A percentile compares a stretch with the other conserved stretches of the same genome.
phyloP scores from a whole-genome alignment of 2,113 vertebrate species.

The Rostratula benghalensis region DNA sequence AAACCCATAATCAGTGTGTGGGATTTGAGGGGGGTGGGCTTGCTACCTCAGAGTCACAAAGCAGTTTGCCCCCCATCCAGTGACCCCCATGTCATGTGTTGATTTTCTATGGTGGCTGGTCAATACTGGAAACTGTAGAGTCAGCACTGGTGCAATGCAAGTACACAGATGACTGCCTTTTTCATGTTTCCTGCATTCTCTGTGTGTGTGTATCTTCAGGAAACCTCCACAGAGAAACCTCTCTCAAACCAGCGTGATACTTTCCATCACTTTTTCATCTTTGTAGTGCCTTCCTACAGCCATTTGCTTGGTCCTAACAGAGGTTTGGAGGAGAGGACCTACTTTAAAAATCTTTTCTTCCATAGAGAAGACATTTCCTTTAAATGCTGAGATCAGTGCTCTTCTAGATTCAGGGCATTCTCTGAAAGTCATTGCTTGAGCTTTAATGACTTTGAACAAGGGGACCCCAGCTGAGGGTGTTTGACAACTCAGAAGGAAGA shows the following conservation, averaged over 20 bases:
- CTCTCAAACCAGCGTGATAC: neutral
- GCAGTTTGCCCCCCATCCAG: neutral
- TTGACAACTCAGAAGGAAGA: neutral
- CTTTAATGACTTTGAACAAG: neutral
- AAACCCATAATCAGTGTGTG: neutral
- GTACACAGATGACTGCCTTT: neutral
- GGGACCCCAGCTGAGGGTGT: neutral
- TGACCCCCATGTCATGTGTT: neutral
- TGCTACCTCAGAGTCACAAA: neutral
- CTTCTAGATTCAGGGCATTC: neutral
- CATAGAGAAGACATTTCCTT: neutral
- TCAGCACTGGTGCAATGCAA: neutral
- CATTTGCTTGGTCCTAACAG: neutral
- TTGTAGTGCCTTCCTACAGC: neutral
- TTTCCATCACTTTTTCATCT: neutral
- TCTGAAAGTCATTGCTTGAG: neutral
- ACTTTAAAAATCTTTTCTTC: neutral
- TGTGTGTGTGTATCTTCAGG: neutral
- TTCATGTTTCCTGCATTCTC: neutral
- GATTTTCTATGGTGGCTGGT: neutral
- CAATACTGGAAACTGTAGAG: neutral
- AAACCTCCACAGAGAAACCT: neutral
- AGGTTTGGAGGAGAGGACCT: neutral
- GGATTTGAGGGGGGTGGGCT: neutral
- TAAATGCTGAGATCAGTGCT: neutral